phyloP scores from a whole-genome alignment of 2,888 invertebrate genomes.

The Drosophila cognata region DNA sequence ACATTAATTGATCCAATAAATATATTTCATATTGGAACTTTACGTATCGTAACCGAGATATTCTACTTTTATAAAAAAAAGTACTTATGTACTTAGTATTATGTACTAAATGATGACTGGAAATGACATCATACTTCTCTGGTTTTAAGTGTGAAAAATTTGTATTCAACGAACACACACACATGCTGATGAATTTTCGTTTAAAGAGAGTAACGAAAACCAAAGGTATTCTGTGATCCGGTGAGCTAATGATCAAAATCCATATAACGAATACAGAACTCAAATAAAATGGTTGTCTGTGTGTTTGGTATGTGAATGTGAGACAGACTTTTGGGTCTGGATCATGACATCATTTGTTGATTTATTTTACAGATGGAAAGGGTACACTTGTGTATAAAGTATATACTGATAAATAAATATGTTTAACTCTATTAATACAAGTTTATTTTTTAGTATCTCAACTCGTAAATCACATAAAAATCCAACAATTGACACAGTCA shows the following conservation, averaged over 20 bases:
- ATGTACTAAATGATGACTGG: slow-evolving; percentile 16
- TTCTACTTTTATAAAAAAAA: background rate
- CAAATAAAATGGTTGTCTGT: slow-evolving; percentile 12
- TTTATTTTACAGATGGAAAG: slow-evolving; percentile 39
- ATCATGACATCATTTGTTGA: slow-evolving; percentile 68
- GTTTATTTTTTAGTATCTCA: slow-evolving; percentile 14
- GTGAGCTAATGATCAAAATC: slow-evolving; percentile 69
- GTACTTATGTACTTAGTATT: slow-evolving; percentile 2
- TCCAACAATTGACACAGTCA: slow-evolving; percentile 32
- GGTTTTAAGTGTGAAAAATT: slow-evolving; percentile 28
- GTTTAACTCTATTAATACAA: background rate
- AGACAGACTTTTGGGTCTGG: slow-evolving; percentile 57
- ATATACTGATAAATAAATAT: slow-evolving; percentile 1
- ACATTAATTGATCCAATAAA: slow-evolving; percentile 53
- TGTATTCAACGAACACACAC: slow-evolving; percentile 12
- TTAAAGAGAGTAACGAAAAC: slow-evolving; percentile 30
- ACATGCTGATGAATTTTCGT: slow-evolving; percentile 59
- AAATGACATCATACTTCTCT: slow-evolving; percentile 50
- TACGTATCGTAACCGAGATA: slow-evolving; percentile 1
- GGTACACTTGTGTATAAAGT: slow-evolving; percentile 12
- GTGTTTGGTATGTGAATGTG: slow-evolving; percentile 53
- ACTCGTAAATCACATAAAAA: slow-evolving; percentile 37
- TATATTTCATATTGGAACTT: slow-evolving; percentile 13
- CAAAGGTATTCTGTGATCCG: slow-evolving; percentile 48
- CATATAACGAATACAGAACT: slow-evolving; percentile 33